Evolutionary conservation across 1,140 invertebrate genomes (phyloP), one percentile per base, ranked within the genome.

Genomic region (Sitophilus oryzae): DNA sequence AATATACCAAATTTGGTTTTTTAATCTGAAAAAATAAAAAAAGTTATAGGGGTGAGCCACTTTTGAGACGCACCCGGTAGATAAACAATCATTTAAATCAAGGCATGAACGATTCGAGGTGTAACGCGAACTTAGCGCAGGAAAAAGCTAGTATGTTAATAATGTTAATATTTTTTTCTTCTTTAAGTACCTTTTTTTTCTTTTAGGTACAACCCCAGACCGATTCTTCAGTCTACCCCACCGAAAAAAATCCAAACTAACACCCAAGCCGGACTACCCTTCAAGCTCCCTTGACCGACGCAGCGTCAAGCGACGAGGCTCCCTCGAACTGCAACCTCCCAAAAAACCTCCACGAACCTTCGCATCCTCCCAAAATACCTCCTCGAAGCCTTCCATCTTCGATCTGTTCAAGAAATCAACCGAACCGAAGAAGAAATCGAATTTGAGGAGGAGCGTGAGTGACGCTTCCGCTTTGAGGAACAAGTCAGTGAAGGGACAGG

Each of bases 191-290:
- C n/a, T n/a, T n/a, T n/a, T n/a, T n/a, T n/a, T n/a, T n/a, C n/a
- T n/a, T n/a, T n/a, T n/a, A 69, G 72, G 74, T 55, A 73, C 76
- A 55, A 68, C 71, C 11, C 77, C 77, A 21, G 79, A 80, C 43
- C 81, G 79, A 59, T 84, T 79, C 69, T 82, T 79, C 66, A 84
- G 80, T 15, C 69, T 84, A 25, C 82, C 82, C 14, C 40, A 16
- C 15, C 47, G 40, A 43, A 56, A 56, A 25, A 14, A 34, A 42
- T 18, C 15, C 16, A 54, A 54, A 47, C n/a, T 16, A 40, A 16
- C 6, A 11, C 3, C 14, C n/a, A 49, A 23, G 9, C n/a, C n/a
- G n/a, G 45, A 54, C 6, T 49, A 56, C 16, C 45, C 38, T n/a
- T 48, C 44, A 3, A 42, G 34, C 16, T 66, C 70, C 44, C 22